Conservation (phyloP, 2,888 invertebrate genomes). For the Chelonus formosanus region DNA sequence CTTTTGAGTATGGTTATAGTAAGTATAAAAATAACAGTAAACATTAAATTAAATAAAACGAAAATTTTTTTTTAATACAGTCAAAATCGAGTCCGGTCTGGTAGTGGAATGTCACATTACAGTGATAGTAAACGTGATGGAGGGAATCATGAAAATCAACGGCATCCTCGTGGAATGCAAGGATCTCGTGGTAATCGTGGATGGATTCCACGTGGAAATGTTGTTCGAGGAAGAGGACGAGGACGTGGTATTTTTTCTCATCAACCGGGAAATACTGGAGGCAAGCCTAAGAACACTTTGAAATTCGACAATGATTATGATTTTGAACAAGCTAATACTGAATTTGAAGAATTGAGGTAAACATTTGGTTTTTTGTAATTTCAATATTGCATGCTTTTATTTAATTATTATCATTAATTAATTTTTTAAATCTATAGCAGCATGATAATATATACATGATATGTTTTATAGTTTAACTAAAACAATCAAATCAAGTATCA, state of each 20-base stretch:
- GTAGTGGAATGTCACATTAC: conserved; percentile 58
- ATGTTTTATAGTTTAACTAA: no score
- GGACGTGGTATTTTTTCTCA: conserved; percentile 61
- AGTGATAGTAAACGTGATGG: conserved; percentile 55
- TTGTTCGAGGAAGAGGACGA: conserved; percentile 58
- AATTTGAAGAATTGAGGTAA: conserved; percentile 88
- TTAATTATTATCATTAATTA: no score
- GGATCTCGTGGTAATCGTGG: conserved; percentile 61
- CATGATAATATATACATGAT: no score
- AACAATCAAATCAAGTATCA: no score
- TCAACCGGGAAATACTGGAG: conserved; percentile 56
- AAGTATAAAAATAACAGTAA: conserved; percentile 3
- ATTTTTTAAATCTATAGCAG: no score
- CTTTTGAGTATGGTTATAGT: neutral
- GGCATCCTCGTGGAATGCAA: conserved; percentile 42
- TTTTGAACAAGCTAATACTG: conserved; percentile 97
- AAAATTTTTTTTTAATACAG: conserved; percentile 1
- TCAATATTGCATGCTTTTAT: no score
- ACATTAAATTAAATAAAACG: conserved; percentile 1
- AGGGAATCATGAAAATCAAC: conserved; percentile 48
- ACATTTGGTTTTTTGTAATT: no score
- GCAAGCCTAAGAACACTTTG: conserved; percentile 72
- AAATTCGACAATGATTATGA: conserved; percentile 98
- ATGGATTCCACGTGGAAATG: conserved; percentile 61
- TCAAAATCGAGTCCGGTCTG: conserved; percentile 46